A percentile compares a stretch with the other conserved stretches of the same genome.
Conservation (phyloP, 2,888 invertebrate genomes). For the Phortica magna region DNA sequence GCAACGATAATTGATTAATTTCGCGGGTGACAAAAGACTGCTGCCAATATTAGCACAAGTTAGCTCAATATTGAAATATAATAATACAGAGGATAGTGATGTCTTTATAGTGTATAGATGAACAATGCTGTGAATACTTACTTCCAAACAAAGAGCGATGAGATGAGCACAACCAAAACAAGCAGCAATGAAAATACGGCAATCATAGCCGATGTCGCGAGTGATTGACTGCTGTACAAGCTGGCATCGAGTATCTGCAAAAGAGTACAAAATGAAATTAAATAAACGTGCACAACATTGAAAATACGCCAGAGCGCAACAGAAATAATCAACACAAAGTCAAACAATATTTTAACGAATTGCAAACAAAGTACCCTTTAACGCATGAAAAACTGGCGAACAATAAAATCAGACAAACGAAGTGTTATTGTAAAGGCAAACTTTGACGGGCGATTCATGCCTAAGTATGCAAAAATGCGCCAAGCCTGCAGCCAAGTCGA, state of each 20-base stretch:
- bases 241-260: slow-evolving; percentile 93
- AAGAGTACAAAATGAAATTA: slow-evolving; percentile 39
- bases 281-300: background rate
- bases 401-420: background rate
- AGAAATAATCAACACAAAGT: background rate
- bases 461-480: slow-evolving; percentile 4
- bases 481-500: background rate
- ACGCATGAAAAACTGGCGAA: background rate
- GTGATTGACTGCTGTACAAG: slow-evolving; percentile 90
- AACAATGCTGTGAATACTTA: slow-evolving; percentile 80
- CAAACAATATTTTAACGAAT: slow-evolving; percentile 59
- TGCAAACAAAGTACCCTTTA: slow-evolving; percentile 59
- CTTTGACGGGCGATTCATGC: slow-evolving; percentile 18
- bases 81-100: too few species aligned
- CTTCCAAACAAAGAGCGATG: slow-evolving; percentile 92
- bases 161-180: slow-evolving; percentile 87
- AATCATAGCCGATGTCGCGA: slow-evolving; percentile 91
- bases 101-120: too few species aligned
- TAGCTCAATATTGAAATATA: too few species aligned
- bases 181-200: slow-evolving; percentile 89
- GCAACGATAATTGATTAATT: slow-evolving; percentile 25
- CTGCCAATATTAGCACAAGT: too few species aligned
- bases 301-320: background rate
- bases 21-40: background rate
- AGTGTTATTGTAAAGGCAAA: background rate